Percentiles rank a stretch among this genome's conserved stretches.
These are phyloP conservation scores for Nemapogon koenigi DNA, from an alignment of 2,888 invertebrate genomes.

Conservation along the genomic window DNA sequence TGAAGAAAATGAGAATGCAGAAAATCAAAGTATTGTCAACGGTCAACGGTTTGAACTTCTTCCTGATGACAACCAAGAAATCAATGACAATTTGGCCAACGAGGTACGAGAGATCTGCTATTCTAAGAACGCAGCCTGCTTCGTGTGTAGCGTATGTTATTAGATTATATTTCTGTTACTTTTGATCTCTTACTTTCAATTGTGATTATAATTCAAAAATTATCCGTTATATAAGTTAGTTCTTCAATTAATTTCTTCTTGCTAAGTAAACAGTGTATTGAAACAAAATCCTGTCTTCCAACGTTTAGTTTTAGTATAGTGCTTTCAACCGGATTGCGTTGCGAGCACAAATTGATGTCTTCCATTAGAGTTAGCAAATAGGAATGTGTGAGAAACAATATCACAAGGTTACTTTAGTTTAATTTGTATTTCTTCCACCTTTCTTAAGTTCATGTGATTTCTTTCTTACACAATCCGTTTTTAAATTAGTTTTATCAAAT, in stretches of 20 bases:
- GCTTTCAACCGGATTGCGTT: constrained; percentile 24
- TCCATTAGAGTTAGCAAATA: constrained; percentile 61
- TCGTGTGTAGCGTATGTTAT: constrained; percentile 55
- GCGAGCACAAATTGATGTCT: constrained; percentile 35
- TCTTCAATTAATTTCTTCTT: neutral
- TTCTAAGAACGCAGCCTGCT: constrained; percentile 36
- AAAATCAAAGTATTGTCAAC: constrained; percentile 52
- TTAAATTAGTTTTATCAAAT: constrained; percentile 43
- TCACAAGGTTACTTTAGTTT: no score
- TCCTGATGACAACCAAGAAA: constrained; percentile 38
- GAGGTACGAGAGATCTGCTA: constrained; percentile 65
- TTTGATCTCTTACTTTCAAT: neutral
- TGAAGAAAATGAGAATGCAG: constrained; percentile 50
- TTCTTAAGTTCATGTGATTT: constrained; percentile 16
- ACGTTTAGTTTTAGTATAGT: constrained; percentile 42
- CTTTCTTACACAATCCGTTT: constrained; percentile 26
- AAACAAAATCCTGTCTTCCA: constrained; percentile 65
- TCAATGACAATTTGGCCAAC: constrained; percentile 65
- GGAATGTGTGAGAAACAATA: no score
- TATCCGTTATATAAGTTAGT: neutral
- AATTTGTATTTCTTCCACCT: no score
- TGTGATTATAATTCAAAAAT: neutral
- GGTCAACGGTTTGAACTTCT: constrained; percentile 45
- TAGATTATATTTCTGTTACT: no score
- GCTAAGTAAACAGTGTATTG: constrained; percentile 19